Percentiles rank a stretch among this genome's conserved stretches.
Conservation (phyloP, 2,113 vertebrate species). For the Ibidorhyncha struthersii region DNA sequence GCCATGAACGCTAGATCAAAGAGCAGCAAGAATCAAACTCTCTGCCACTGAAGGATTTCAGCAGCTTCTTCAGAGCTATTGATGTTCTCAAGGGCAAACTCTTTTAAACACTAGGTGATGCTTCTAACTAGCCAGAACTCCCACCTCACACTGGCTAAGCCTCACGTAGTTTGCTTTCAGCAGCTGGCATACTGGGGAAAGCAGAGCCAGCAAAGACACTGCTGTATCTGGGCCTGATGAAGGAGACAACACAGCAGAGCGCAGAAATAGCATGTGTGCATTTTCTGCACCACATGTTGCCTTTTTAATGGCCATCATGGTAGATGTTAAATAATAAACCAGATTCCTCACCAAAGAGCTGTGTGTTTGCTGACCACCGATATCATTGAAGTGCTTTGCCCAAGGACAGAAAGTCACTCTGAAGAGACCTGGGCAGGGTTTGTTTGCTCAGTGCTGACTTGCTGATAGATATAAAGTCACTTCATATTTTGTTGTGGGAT, state of each 20-base stretch:
- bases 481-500: neutral
- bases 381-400: neutral
- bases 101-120: neutral
- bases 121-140: conserved; percentile 2
- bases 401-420: neutral
- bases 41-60: conserved; percentile 17
- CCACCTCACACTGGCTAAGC: neutral
- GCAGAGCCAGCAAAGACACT: neutral
- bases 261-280: neutral
- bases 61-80: conserved; percentile 11
- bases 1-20: conserved; percentile 24
- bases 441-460: neutral
- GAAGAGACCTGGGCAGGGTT: neutral
- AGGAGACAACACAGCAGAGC: neutral
- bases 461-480: neutral
- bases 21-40: conserved; percentile 2
- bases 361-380: accelerated
- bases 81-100: conserved; percentile 15
- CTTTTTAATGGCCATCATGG: neutral
- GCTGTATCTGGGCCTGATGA: neutral
- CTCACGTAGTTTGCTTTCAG: neutral
- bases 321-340: neutral
- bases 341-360: neutral
- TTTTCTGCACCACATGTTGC: neutral
- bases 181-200: neutral